Conservation (phyloP, 2,888 invertebrate genomes). For the Ceraclea dissimilis region DNA sequence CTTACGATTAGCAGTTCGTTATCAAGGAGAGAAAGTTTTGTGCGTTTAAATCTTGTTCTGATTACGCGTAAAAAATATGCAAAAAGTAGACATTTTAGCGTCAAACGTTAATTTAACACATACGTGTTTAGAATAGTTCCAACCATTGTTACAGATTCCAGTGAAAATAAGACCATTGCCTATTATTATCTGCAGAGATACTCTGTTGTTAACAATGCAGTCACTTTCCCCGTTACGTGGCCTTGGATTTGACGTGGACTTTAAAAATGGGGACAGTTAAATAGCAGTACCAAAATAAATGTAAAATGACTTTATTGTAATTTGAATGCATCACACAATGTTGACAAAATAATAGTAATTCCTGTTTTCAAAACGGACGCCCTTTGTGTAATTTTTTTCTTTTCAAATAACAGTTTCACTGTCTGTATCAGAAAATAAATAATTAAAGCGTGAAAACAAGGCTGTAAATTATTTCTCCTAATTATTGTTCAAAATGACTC, state of each 20-base stretch:
- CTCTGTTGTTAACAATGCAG: slow-evolving; percentile 1
- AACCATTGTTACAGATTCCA: background rate
- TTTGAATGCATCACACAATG: too few species aligned
- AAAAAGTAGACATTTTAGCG: too few species aligned
- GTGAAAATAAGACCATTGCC: background rate
- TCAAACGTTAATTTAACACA: too few species aligned
- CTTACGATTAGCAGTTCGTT: too few species aligned
- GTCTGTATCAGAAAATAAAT: background rate
- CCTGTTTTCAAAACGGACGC: background rate
- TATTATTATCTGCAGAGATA: background rate
- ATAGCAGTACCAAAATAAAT: background rate
- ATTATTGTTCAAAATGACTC: background rate
- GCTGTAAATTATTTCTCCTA: too few species aligned
- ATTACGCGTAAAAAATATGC: too few species aligned
- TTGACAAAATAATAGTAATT: too few species aligned
- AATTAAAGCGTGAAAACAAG: slow-evolving; percentile 8
- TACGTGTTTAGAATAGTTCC: too few species aligned
- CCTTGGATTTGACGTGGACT: slow-evolving; percentile 9
- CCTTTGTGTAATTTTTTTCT: too few species aligned
- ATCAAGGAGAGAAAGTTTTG: too few species aligned
- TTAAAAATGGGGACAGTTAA: background rate
- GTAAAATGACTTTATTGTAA: too few species aligned
- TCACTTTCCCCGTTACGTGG: slow-evolving; percentile 24
- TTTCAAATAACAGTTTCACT: background rate
- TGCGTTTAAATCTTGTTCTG: too few species aligned